Evolutionary conservation across 1,140 invertebrate species (phyloP), one percentile per base, ranked within the genome.

Genomic region (Cydia splendana): DNA sequence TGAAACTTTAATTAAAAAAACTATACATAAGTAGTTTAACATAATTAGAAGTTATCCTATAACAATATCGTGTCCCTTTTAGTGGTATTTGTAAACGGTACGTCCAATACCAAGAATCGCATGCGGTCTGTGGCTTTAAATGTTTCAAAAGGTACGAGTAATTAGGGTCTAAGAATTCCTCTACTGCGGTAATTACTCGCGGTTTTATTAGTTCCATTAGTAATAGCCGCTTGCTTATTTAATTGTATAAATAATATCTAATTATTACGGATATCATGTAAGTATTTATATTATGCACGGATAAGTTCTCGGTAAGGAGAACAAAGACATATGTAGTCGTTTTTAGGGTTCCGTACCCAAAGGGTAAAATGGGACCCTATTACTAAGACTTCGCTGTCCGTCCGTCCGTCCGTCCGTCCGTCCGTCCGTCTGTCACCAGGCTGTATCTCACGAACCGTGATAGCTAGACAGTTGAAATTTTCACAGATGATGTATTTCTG

Each of bases 141-240:
- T 71, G 67, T 71, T 71, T 71, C 67, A 71, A 71, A 71, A 71
- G 67, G 67, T 71, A 48, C 12, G 12, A 48, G 13, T 48, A 71
- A 71, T 71, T 71, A 71, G 67, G 67, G 67, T 71, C 34, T 71
- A 71, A 71, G 67, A 71, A 71, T 71, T 71, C 34, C 30, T 71
- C 2, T 71, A 71, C 38, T 71, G 30, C 67, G 24, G 38, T 71
- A 71, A 71, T 71, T 71, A 71, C 18, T 38, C 30, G 28, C 30
- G 28, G 67, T 71, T 71, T 71, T 34, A 71, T 42, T 71, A 24
- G 18, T 62, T 62, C 9, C 20, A 62, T 62, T 62, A 62, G 57
- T 62, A 62, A 62, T 62, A 62, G 57, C 57, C 57, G 57, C 57
- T 62, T 62, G 12, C 9, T 24, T 62, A 62, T 62, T 10, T 24